These are phyloP conservation scores for Radopholus similis DNA, from an alignment of 1,140 invertebrate genomes.

Conservation along the genomic window DNA sequence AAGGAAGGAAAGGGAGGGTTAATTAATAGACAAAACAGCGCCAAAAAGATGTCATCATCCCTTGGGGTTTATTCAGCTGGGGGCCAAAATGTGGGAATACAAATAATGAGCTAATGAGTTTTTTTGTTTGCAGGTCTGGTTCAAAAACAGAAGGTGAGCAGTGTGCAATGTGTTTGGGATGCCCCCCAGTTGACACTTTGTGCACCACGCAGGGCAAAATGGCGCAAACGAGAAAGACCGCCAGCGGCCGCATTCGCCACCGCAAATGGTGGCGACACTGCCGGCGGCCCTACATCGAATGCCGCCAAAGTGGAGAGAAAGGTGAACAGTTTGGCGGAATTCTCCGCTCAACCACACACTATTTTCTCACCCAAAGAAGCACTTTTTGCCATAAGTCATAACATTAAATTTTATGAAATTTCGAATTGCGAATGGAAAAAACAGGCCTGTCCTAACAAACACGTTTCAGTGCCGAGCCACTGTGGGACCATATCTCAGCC, in stretches of 20 bases:
- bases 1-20: not conserved
- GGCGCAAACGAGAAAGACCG: slow-evolving; percentile 18
- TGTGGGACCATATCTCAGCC: no score
- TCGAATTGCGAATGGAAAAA: no score
- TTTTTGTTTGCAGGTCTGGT: slow-evolving; percentile 10
- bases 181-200: not conserved
- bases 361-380: no score
- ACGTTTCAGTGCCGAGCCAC: no score
- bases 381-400: no score
- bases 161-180: not conserved
- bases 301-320: not conserved
- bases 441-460: no score
- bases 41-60: not conserved
- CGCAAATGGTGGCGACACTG: not conserved
- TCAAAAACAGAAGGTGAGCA: slow-evolving; percentile 6
- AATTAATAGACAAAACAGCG: not conserved
- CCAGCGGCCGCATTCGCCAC: not conserved
- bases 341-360: no score
- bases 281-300: not conserved
- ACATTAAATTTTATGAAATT: no score
- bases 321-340: no score
- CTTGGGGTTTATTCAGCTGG: not conserved
- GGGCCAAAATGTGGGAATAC: not conserved
- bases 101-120: not conserved
- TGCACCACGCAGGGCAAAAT: slow-evolving; percentile 10